Percentiles rank a stretch among this genome's conserved stretches.
Evolutionary conservation across 2,888 invertebrate species (phyloP).

Genomic region (Taenaris catops): DNA sequence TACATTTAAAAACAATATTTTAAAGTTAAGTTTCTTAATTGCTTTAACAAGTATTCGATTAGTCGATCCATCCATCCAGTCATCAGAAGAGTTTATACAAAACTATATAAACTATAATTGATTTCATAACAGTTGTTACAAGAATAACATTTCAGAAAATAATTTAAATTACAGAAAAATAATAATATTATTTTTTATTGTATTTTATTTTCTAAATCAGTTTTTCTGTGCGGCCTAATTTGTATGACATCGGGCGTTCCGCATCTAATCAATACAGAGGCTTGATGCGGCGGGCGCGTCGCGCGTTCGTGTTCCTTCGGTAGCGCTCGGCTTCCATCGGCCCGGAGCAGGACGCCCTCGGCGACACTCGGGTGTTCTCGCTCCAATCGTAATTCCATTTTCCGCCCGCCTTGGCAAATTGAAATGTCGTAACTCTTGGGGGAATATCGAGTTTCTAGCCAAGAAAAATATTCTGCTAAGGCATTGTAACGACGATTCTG

Average conservation of each 20-base stretch:
- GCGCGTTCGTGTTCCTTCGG: constrained; percentile 50
- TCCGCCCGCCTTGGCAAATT: constrained; percentile 81
- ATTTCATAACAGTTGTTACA: too few species aligned
- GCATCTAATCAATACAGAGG: constrained; percentile 79
- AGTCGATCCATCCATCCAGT: too few species aligned
- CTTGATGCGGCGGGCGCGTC: constrained; percentile 63
- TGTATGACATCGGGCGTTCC: constrained; percentile 77
- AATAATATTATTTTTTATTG: too few species aligned
- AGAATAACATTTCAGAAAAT: too few species aligned
- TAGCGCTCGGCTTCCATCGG: constrained; percentile 46
- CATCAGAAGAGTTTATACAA: too few species aligned
- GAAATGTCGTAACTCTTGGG: constrained; percentile 81
- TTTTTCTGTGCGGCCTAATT: constrained; percentile 76
- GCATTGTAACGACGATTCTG: constrained; percentile 71
- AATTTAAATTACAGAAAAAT: too few species aligned
- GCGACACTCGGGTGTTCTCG: constrained; percentile 61
- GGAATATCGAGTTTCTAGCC: constrained; percentile 79
- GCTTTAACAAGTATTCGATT: too few species aligned
- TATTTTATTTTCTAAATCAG: constrained; percentile 46
- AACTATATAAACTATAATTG: too few species aligned
- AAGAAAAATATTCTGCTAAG: constrained; percentile 77
- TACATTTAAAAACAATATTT: too few species aligned
- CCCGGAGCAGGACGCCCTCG: constrained; percentile 38
- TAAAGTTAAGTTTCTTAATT: too few species aligned
- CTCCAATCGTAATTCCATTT: constrained; percentile 80